phyloP scores from a whole-genome alignment of 2,113 vertebrate species.

The Speoplatyrhinus poulsoni region DNA sequence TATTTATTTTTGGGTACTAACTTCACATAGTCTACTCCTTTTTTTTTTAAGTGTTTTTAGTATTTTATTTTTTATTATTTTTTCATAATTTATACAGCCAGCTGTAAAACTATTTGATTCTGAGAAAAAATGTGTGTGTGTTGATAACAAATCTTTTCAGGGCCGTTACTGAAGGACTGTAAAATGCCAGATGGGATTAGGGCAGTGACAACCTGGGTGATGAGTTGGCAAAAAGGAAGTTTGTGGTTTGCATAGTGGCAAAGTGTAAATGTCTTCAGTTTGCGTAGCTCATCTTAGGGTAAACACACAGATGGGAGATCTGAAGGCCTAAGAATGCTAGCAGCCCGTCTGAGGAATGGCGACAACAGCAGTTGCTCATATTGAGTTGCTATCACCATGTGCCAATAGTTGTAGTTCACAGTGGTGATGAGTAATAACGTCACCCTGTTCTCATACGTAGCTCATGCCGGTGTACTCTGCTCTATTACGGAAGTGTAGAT shows the following conservation, averaged over 20 bases:
- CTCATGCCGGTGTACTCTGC: not conserved
- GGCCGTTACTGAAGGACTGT: slow-evolving; percentile 13
- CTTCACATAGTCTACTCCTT: no score
- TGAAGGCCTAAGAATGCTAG: slow-evolving; percentile 67
- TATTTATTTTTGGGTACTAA: not conserved
- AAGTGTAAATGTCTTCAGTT: slow-evolving; percentile 64
- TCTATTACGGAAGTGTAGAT: not conserved
- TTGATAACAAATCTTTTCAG: slow-evolving; percentile 10
- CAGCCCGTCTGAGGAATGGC: slow-evolving; percentile 68
- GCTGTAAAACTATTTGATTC: no score
- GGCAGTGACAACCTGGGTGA: slow-evolving; percentile 12
- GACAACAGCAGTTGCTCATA: slow-evolving; percentile 66
- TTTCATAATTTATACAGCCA: not conserved
- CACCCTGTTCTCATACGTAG: not conserved
- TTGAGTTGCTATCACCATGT: slow-evolving; percentile 65
- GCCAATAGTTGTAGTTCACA: slow-evolving; percentile 41
- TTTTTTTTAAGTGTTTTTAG: not conserved
- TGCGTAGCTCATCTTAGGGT: slow-evolving; percentile 50
- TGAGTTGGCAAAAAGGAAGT: slow-evolving; percentile 19
- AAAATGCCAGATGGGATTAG: slow-evolving; percentile 24
- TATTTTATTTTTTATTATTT: not conserved
- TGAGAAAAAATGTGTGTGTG: not conserved
- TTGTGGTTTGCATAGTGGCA: slow-evolving; percentile 24
- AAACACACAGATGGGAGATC: slow-evolving; percentile 44
- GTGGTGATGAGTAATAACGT: slow-evolving; percentile 39